Evolutionary conservation across 2,888 invertebrate species (phyloP), one percentile per base, ranked within the genome.

Genomic region (Rhingia rostrata): DNA sequence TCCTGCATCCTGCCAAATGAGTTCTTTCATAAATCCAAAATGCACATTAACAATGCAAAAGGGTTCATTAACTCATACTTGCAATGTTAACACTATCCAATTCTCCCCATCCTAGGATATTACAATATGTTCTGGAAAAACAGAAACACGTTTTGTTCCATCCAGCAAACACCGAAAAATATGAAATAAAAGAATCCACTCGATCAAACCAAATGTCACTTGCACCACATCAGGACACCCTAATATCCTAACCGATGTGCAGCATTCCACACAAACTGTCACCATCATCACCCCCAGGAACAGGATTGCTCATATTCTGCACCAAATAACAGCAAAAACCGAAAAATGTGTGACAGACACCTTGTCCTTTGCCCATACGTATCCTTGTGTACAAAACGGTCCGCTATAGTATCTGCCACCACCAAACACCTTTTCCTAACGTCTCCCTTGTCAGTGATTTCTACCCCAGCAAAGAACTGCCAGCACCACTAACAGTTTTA

Each of bases 181-280:
- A 61, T 12, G 32, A 74, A 81, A 72, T 60, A 66, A 82, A 84
- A 66, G 80, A 80, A 83, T 80, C 74, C 74, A 84, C 84, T 84
- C 84, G 80, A 84, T 84, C 84, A 84, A 84, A 80, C 80, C 74
- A 30, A 84, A 74, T 75, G 84, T 84, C 84, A 84, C 74, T 84
- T 84, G 74, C 84, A 80, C 64, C 74, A 80, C 51, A 37, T 51
- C 43, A 58, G 43, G 61, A 73, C 83, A 83, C 83, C 83, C 83
- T 83, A 73, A 78, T 78, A 78, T 83, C 37, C 72, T 63, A 73
- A 67, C 7, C 75, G 63, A 70, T 54, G 77, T 5, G 9, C 33
- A 4, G 60, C 81, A 67, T 81, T 75, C 75, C 69, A 53, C 66
- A 60, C 60, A 61, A 5, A 67, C 60, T 61, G 33, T 41, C 35